Evolutionary conservation across 2,113 vertebrate genomes (phyloP).

Genomic region (Pontoporia blainvillei): DNA sequence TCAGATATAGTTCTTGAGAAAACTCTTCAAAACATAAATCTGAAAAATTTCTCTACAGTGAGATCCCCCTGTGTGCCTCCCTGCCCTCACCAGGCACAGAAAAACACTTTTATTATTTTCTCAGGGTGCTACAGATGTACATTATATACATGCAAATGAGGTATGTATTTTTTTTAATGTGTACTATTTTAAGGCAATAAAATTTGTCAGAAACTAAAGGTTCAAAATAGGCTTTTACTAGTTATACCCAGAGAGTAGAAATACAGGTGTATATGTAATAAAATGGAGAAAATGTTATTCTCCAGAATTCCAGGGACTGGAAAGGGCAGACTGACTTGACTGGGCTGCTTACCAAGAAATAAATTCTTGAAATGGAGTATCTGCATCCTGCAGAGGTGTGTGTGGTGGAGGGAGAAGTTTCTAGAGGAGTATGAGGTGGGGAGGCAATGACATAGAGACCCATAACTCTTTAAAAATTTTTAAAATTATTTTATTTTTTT

Average conservation of each 20-base stretch:
- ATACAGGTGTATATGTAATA: neutral
- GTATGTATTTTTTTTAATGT: neutral
- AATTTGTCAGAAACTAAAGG: neutral
- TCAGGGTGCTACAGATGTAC: neutral
- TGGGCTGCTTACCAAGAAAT: neutral
- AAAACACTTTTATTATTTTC: conserved; percentile 10
- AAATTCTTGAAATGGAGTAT: neutral
- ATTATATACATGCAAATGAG: neutral
- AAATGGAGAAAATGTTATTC: neutral
- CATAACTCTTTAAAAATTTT: neutral
- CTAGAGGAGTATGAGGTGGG: neutral
- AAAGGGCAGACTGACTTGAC: neutral
- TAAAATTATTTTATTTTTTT: neutral
- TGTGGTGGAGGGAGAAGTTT: neutral
- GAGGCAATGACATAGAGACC: neutral
- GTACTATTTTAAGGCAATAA: neutral
- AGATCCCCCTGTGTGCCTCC: neutral
- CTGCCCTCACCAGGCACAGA: neutral
- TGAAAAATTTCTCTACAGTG: neutral
- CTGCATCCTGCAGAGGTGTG: neutral
- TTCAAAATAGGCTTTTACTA: neutral
- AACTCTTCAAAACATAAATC: conserved; percentile 7
- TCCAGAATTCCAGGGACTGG: neutral
- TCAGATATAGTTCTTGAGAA: neutral
- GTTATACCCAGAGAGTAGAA: neutral